Conservation (phyloP, 92 coral and sea anemone species). For the Pocillopora meandrina region DNA sequence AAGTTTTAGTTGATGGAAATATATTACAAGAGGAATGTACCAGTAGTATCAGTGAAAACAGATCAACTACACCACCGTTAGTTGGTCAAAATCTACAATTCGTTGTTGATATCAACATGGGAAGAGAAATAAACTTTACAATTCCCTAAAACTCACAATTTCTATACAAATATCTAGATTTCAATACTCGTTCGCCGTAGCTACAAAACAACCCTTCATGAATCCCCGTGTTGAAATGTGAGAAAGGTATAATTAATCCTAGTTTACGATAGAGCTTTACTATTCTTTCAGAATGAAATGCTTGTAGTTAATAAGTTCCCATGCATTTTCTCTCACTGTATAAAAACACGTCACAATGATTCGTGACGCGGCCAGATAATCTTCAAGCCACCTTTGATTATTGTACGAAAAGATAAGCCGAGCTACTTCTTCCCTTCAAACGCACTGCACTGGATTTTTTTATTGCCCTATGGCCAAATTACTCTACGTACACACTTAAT, state of each 20-base stretch:
- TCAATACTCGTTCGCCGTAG: not conserved
- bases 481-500: too few relatives aligned
- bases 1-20: conserved; percentile 5
- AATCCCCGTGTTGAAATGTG: conserved; percentile 31
- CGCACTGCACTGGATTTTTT: too few relatives aligned
- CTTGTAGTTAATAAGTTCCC: too few relatives aligned
- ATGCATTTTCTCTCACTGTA: too few relatives aligned
- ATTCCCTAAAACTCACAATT: conserved; percentile 24
- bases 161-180: conserved; percentile 38
- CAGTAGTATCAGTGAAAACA: not conserved
- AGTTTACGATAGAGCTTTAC: not conserved
- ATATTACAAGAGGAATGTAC: conserved; percentile 22
- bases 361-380: too few relatives aligned
- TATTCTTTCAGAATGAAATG: too few relatives aligned
- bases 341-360: too few relatives aligned
- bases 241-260: not conserved
- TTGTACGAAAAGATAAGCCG: too few relatives aligned
- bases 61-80: too few relatives aligned
- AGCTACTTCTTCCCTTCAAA: too few relatives aligned
- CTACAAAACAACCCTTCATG: conserved; percentile 11
- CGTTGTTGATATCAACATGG: conserved; percentile 9
- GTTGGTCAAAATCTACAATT: not conserved
- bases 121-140: conserved; percentile 16
- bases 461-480: too few relatives aligned
- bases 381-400: too few relatives aligned